Evolutionary conservation across 2,888 invertebrate genomes (phyloP).

Genomic region (Latheticus oryzae): DNA sequence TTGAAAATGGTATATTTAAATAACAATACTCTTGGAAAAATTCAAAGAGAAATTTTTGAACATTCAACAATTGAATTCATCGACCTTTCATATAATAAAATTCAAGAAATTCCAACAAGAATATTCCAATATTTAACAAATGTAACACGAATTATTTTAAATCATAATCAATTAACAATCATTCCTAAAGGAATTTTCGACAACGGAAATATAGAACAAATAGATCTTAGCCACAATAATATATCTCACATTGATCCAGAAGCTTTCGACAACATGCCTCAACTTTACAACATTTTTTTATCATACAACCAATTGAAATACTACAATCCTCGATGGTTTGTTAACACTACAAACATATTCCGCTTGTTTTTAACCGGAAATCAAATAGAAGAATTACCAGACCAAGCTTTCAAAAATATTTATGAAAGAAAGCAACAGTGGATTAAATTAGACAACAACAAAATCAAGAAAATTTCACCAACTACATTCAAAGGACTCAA

Average conservation of each 20-base stretch:
- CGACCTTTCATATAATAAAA: background rate
- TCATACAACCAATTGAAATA: background rate
- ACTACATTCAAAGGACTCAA: constrained; percentile 3
- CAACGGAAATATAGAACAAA: background rate
- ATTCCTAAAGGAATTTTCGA: constrained; percentile 5
- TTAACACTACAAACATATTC: background rate
- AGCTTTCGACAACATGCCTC: constrained; percentile 15
- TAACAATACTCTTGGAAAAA: background rate
- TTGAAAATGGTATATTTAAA: background rate
- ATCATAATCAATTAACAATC: background rate
- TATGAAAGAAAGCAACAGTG: background rate
- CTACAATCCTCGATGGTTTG: background rate
- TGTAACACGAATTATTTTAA: background rate
- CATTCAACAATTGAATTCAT: background rate
- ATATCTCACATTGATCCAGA: constrained; percentile 2
- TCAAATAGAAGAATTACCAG: constrained; percentile 1
- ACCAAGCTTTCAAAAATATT: background rate
- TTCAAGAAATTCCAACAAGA: background rate
- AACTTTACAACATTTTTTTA: background rate
- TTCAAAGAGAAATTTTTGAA: background rate
- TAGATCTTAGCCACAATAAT: background rate
- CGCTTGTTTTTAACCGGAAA: background rate
- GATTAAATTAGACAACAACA: background rate
- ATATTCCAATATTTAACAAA: background rate
- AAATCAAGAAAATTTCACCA: background rate